phyloP scores from a whole-genome alignment of 2,113 vertebrate species.

The Myodes glareolus region DNA sequence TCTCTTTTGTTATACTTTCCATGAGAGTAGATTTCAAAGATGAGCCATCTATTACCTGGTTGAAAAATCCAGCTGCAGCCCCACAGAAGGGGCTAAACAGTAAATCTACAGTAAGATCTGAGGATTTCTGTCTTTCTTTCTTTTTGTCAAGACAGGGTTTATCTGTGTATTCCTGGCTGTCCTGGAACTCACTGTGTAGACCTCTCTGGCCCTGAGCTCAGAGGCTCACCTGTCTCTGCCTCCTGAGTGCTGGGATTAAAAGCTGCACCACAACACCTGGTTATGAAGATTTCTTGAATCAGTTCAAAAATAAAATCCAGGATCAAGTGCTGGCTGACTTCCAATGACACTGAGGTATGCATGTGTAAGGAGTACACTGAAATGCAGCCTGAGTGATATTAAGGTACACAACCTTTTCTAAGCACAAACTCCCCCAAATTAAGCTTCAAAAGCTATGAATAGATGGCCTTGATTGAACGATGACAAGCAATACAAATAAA shows the following conservation, averaged over 20 bases:
- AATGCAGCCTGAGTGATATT: constrained; percentile 21
- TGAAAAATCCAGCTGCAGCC: neutral
- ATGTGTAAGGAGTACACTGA: neutral
- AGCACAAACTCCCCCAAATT: constrained; percentile 33
- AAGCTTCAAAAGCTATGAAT: neutral
- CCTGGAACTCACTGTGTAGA: neutral
- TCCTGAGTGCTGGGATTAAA: neutral
- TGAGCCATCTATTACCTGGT: neutral
- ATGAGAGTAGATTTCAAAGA: neutral
- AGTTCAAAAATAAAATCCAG: neutral
- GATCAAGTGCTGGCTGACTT: neutral
- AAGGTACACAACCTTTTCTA: neutral
- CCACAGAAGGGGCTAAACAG: neutral
- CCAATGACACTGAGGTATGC: constrained; percentile 17
- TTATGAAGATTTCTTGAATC: neutral
- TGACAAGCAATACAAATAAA: neutral
- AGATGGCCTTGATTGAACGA: neutral
- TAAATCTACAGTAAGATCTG: neutral
- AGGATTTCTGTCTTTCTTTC: neutral
- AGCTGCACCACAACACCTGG: neutral
- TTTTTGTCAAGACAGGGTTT: neutral
- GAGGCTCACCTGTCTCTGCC: neutral
- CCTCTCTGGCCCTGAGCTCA: neutral
- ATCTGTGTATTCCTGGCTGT: neutral
- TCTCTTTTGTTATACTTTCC: neutral